Base-by-base conservation (phyloP, 2,888 invertebrate genomes). In the Charanyca ferruginea region DNA sequence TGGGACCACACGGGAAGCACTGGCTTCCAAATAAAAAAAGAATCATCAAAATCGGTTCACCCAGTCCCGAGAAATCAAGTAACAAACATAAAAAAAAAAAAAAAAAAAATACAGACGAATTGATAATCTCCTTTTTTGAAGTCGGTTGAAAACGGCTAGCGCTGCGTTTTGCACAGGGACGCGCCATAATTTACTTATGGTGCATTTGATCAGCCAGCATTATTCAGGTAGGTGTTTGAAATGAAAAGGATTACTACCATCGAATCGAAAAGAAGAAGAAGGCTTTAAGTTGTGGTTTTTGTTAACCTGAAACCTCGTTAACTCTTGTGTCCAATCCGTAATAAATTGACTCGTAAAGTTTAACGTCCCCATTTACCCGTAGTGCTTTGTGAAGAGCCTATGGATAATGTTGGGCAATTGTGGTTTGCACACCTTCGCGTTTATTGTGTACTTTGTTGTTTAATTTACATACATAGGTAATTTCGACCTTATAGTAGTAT, bases 381-480 rank as follows among this genome's bases (percentile, higher is more conserved):
- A 32, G 32, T 32, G 11, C 41, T 67, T 51, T 58, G 35, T 52
- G 54, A 47, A 49, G 41, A 35, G 25, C 32, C 32, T 53, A 38
- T 25, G 58, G 76, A 20, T 32, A 38, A 70, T 63, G 35, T 47
- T 59, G 16, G 7, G 23, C 35, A 73, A 49, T 58, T 75, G 54
- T 69, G 51, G 70, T 76, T 63, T 54, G 18, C 18, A 52, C 4
- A 4, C 38, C 38, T 16, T 44, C 18, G 11, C 49, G 18, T 55
- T 20, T 18, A 49, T 49, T 25, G 16, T 42, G 6, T 73, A n/a
- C 5, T 69, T 25, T 42, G 45, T 52, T 52, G 25, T 73, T 8
- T 54, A 38, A 38, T 73, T 45, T 58, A 65, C 20, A 22, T 44
- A 73, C 9, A 32, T 47, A 42, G 18, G 38, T 48, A 47, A 72